Conservation (phyloP, 2,797 vertebrate genomes). For the Psittacula echo region DNA sequence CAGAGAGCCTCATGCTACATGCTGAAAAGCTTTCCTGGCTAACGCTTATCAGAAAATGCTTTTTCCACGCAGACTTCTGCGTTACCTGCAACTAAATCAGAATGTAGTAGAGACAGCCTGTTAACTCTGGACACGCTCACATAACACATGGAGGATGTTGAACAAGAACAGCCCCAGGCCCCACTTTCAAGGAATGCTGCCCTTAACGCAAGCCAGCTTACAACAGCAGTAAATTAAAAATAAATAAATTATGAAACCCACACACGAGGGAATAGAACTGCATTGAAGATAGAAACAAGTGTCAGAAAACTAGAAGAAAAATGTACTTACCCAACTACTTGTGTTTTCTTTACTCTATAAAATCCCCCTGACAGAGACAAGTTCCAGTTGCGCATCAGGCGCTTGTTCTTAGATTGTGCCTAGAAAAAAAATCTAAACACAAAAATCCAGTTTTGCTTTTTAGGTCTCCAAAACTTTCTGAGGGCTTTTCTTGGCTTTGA, state of each 20-base stretch:
- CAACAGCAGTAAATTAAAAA: background rate
- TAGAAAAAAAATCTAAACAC: background rate
- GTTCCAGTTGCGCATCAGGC: rapidly evolving
- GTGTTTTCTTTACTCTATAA: background rate
- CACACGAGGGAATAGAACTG: background rate
- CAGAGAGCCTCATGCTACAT: background rate
- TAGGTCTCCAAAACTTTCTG: background rate
- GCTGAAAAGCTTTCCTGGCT: background rate
- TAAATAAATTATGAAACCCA: background rate
- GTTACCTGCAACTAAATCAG: background rate
- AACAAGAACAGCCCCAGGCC: rapidly evolving
- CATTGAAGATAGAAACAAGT: background rate
- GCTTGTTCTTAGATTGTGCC: background rate
- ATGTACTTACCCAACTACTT: background rate
- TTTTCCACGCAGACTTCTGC: background rate
- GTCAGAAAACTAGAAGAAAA: background rate
- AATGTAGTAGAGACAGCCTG: rapidly evolving
- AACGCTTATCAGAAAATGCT: background rate
- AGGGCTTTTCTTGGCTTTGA: background rate
- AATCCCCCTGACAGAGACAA: background rate
- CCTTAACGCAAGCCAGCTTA: background rate
- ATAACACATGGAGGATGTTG: rapidly evolving
- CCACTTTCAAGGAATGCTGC: background rate
- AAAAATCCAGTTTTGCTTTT: rapidly evolving
- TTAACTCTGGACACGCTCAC: background rate